A percentile compares a stretch with the other conserved stretches of the same genome.
Conservation (phyloP, 2,113 vertebrate genomes). For the Megatriorchis doriae region DNA sequence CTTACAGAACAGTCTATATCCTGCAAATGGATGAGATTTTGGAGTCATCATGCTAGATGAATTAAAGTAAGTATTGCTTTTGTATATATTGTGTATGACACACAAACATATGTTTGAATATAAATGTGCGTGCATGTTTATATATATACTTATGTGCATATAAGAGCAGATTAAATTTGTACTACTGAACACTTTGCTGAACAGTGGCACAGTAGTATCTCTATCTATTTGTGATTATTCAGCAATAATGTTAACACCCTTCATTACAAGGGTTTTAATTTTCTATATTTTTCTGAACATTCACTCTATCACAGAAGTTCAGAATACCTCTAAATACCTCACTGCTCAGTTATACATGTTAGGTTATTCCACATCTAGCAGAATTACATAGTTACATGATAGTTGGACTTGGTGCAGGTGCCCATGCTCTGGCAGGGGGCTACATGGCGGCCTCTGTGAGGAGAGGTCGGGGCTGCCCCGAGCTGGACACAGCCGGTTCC, state of each 20-base stretch:
- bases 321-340: neutral
- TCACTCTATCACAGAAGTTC: neutral
- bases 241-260: neutral
- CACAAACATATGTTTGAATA: neutral
- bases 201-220: neutral
- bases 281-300: neutral
- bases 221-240: neutral
- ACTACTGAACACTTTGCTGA: neutral
- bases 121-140: neutral
- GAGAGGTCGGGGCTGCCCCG: neutral
- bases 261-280: neutral
- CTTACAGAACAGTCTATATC: neutral
- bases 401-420: neutral
- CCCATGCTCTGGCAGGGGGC: fast-evolving
- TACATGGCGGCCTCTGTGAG: neutral
- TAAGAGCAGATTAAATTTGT: neutral
- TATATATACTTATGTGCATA: fast-evolving
- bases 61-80: neutral
- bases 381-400: neutral
- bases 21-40: neutral
- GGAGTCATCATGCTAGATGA: neutral
- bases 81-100: neutral
- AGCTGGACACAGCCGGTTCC: neutral
- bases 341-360: neutral
- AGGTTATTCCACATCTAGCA: neutral